A percentile compares a stretch with the other conserved stretches of the same genome.
These are phyloP conservation scores for Eidolon dupreanum DNA, from an alignment of 2,797 vertebrate species.

Conservation along the genomic window DNA sequence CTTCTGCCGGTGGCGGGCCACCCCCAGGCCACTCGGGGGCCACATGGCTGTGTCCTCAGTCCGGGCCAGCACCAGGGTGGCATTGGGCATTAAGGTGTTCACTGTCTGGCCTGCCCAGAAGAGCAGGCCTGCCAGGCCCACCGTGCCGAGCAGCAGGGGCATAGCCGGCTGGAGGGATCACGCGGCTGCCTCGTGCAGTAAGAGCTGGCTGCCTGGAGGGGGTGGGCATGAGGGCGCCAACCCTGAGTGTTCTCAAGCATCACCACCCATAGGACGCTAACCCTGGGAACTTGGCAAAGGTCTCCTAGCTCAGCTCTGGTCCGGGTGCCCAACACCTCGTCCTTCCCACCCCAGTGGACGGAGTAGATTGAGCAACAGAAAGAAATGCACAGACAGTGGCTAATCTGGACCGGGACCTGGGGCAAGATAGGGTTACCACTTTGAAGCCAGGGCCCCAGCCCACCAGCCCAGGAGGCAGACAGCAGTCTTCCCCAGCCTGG, in stretches of 20 bases:
- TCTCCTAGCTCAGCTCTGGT: background rate
- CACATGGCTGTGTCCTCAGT: background rate
- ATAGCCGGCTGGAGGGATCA: slow-evolving; percentile 58
- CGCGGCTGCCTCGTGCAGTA: background rate
- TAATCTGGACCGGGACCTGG: background rate
- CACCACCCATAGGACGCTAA: background rate
- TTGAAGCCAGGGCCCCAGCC: slow-evolving; percentile 1
- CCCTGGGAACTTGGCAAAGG: background rate
- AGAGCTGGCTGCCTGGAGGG: slow-evolving; percentile 48
- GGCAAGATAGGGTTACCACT: background rate
- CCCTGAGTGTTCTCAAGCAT: background rate
- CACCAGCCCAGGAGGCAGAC: background rate
- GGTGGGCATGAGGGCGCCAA: background rate
- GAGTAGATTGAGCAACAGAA: background rate
- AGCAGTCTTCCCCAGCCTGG: background rate
- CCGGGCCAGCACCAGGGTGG: slow-evolving; percentile 78
- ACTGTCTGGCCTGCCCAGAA: slow-evolving; percentile 85
- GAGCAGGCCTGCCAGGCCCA: slow-evolving; percentile 87
- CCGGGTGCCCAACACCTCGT: background rate
- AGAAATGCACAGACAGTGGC: slow-evolving; percentile 13
- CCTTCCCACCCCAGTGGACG: background rate
- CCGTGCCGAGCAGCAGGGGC: slow-evolving; percentile 80
- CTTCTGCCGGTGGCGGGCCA: slow-evolving; percentile 82
- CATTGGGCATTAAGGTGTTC: slow-evolving; percentile 79
- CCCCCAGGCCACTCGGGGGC: slow-evolving; percentile 50